Evolutionary conservation across 2,113 vertebrate genomes (phyloP).

Genomic region (Ornithorhynchus anatinus): DNA sequence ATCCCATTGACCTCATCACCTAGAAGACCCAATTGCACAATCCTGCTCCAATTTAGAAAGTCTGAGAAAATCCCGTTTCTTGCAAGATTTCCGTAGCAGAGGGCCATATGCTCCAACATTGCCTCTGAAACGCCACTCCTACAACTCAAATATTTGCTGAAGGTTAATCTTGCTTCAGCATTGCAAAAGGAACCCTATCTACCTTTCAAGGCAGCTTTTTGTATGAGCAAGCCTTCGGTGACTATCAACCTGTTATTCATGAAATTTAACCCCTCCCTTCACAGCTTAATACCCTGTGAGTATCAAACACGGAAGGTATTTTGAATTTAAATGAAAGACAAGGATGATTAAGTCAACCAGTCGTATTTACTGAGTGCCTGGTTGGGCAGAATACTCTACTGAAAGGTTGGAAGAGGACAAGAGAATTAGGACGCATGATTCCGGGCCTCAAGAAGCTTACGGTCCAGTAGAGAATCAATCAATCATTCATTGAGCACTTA

Average conservation of each 20-base stretch:
- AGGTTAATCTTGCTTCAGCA: slow-evolving; percentile 33
- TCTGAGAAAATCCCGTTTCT: background rate
- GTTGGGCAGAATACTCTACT: too few relatives aligned
- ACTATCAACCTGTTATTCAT: background rate
- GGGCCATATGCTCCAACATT: slow-evolving; percentile 12
- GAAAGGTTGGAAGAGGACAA: too few relatives aligned
- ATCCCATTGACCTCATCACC: background rate
- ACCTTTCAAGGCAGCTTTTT: slow-evolving; percentile 10
- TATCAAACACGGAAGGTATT: too few relatives aligned
- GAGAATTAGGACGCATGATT: too few relatives aligned
- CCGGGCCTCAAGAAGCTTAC: too few relatives aligned
- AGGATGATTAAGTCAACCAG: too few relatives aligned
- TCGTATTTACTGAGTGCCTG: too few relatives aligned
- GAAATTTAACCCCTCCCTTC: slow-evolving; percentile 11
- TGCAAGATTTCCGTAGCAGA: slow-evolving; percentile 7
- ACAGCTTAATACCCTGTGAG: too few relatives aligned
- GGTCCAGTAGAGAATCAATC: too few relatives aligned
- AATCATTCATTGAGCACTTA: too few relatives aligned
- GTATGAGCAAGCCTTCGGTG: background rate
- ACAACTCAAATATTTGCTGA: slow-evolving; percentile 62
- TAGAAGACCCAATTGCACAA: background rate
- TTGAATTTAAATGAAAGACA: too few relatives aligned
- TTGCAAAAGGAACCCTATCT: slow-evolving; percentile 18
- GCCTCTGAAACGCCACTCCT: slow-evolving; percentile 39
- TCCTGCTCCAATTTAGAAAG: background rate